Evolutionary conservation across 2,113 vertebrate genomes (phyloP).

Genomic region (Lepidothrix coronata): DNA sequence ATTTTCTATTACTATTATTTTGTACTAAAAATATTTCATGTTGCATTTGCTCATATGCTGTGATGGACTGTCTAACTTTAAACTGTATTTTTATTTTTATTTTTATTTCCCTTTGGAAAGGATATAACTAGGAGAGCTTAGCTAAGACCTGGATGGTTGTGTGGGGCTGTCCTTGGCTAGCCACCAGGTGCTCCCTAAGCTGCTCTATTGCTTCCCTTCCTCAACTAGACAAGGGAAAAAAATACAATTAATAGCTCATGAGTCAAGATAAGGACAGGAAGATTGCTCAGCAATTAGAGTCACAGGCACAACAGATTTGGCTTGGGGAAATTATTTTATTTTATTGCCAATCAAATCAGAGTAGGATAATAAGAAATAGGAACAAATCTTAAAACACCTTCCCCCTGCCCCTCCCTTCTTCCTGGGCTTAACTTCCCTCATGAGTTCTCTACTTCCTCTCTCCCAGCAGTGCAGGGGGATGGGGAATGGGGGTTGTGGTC

Average conservation of each 20-base stretch:
- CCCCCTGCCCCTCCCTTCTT: neutral
- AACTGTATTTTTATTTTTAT: neutral
- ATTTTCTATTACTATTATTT: neutral
- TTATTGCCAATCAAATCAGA: neutral
- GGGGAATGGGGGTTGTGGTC: neutral
- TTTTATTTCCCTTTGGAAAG: neutral
- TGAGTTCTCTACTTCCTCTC: neutral
- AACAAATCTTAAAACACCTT: neutral
- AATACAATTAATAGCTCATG: neutral
- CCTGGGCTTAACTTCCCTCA: neutral
- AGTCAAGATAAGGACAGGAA: neutral
- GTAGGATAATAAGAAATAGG: neutral
- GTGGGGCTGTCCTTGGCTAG: neutral
- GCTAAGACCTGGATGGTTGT: neutral
- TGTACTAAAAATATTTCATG: neutral
- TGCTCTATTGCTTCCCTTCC: neutral
- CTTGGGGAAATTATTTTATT: neutral
- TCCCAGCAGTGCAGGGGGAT: fast-evolving
- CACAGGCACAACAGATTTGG: neutral
- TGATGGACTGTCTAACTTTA: neutral
- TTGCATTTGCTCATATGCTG: neutral
- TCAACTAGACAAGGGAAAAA: neutral
- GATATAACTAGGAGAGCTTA: neutral
- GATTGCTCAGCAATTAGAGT: neutral
- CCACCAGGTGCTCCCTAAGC: neutral